Base-by-base conservation (phyloP, 2,113 vertebrate species). In the Otocyon megalotis region DNA sequence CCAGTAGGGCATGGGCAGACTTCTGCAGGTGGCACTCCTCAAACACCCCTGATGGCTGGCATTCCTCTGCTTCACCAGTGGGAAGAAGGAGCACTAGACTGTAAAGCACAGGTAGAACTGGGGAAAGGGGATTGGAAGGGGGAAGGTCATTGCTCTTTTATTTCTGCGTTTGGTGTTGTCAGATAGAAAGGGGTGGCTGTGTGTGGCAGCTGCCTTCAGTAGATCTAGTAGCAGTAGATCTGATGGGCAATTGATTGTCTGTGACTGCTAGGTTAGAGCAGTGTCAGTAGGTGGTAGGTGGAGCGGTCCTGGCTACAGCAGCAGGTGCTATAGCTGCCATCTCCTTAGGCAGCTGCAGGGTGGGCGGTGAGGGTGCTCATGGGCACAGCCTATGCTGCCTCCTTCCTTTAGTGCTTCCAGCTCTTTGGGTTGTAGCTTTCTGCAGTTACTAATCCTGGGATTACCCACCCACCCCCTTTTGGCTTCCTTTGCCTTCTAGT, bases 401-500 rank as follows among this genome's bases (percentile, higher is more conserved):
- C 32, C 83, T 84, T 81, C 58, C 76, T 56, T 37, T 13, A 3
- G 17, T 11, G 58, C 13, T 37, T 84, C 32, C 28, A 80, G 69
- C 20, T 37, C 14, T 7, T 0, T 0, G 26, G 12, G 53, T 50
- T 20, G 26, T 24, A 50, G 26, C 32, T 81, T 65, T 30, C 58
- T 20, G 9, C 20, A 76, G 28, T 88, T 54, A 69, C 67, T 79
- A 19, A 72, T 62, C 62, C 67, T 74, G 79, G 20, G 16, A 53
- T 79, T 93, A 87, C 63, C 90, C 35, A 53, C 26, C 24, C 24
- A n/a, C 1, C 1, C 56, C 19, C 14, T 62, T 89, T 54, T 54
- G 11, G 15, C 53, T 82, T 92, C 28, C 80, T 95, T 79, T 88
- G 43, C 80, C 13, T 92, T 63, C 60, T 69, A 20, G 53, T 26